Percentiles rank a stretch among this genome's conserved stretches.
Evolutionary conservation across 2,113 vertebrate species (phyloP).

Genomic region (Erpornis zantholeuca): DNA sequence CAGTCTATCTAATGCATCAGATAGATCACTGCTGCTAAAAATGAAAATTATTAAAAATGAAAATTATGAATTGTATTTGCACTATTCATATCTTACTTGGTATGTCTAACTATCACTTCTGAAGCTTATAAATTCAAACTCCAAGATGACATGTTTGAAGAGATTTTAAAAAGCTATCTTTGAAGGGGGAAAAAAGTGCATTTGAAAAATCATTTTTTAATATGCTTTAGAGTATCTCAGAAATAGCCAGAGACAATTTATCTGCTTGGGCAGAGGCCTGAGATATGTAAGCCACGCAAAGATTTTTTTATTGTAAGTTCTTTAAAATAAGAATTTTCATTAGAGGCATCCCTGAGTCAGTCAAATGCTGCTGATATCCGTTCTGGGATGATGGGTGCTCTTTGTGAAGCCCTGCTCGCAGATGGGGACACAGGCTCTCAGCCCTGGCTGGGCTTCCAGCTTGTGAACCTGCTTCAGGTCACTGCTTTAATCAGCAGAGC

Average conservation of each 20-base stretch:
- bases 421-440: background rate
- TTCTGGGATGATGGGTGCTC: background rate
- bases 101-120: background rate
- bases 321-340: background rate
- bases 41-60: background rate
- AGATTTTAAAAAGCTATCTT: constrained; percentile 21
- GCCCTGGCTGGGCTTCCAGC: background rate
- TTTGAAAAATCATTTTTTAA: constrained; percentile 19
- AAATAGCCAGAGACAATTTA: constrained; percentile 22
- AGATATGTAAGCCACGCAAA: background rate
- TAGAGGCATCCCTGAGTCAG: background rate
- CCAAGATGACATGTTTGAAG: constrained; percentile 1
- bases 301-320: background rate
- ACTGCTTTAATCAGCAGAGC: background rate
- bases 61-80: background rate
- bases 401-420: background rate
- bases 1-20: background rate
- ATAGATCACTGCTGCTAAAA: background rate
- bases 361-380: background rate
- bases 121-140: constrained; percentile 6
- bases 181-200: background rate
- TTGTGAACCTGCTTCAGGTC: background rate
- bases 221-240: background rate
- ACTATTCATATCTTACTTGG: background rate
- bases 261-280: constrained; percentile 11